Evolutionary conservation across 2,888 invertebrate genomes (phyloP).

Genomic region (Euphydryas editha): DNA sequence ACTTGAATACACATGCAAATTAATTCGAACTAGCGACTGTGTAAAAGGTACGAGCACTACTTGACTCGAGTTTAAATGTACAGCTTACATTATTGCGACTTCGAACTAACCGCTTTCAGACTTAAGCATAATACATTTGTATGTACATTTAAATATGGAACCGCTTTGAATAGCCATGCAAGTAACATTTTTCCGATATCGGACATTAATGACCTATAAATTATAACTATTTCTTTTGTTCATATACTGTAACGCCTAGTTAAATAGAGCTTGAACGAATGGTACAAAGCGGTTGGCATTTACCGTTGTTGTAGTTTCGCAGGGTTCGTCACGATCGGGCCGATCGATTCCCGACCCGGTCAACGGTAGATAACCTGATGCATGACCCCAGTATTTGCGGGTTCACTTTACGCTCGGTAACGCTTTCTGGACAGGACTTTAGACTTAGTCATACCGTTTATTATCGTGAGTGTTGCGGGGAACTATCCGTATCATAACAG

Average conservation of each 20-base stretch:
- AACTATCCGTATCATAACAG: conserved; percentile 4
- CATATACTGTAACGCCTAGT: conserved; percentile 14
- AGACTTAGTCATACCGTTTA: conserved; percentile 33
- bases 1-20: conserved; percentile 14
- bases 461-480: conserved; percentile 12
- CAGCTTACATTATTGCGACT: conserved; percentile 10
- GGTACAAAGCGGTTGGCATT: conserved; percentile 18
- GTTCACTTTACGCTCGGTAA: conserved; percentile 43
- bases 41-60: not conserved
- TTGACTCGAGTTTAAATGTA: not conserved
- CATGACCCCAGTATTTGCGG: conserved; percentile 44
- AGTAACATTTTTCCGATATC: conserved; percentile 5
- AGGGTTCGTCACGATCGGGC: conserved; percentile 29
- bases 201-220: conserved; percentile 28
- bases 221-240: conserved; percentile 17
- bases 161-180: not conserved
- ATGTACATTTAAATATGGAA: conserved; percentile 2
- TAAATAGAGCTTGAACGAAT: conserved; percentile 23
- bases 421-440: conserved; percentile 25
- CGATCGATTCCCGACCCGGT: conserved; percentile 53
- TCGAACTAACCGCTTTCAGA: not conserved
- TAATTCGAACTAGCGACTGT: conserved; percentile 13
- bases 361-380: conserved; percentile 48
- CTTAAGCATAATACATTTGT: not conserved
- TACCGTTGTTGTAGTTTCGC: conserved; percentile 21